These are phyloP conservation scores for Salvelinus alpinus DNA, from an alignment of 2,113 vertebrate species.

Conservation along the genomic window DNA sequence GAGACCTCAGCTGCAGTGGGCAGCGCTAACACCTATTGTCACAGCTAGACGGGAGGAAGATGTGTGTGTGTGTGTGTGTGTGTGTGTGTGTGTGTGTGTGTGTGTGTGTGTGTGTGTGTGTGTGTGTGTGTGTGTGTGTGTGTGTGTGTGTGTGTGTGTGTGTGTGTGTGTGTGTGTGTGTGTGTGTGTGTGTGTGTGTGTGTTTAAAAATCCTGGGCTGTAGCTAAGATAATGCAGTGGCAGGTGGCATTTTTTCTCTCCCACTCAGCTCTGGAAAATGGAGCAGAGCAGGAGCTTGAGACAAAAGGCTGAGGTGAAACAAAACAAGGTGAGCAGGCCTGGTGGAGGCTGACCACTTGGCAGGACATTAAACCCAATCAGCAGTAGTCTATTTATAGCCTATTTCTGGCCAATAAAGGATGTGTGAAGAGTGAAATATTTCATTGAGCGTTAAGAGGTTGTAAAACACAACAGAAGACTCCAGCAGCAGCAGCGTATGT, in stretches of 20 bases:
- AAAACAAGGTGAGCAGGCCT: neutral
- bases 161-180: slow-evolving; percentile 10
- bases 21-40: slow-evolving; percentile 1
- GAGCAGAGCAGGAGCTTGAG: neutral
- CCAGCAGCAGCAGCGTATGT: neutral
- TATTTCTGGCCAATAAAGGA: neutral
- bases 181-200: neutral
- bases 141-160: slow-evolving; percentile 3
- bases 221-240: neutral
- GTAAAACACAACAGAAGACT: neutral
- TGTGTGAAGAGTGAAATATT: neutral
- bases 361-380: neutral
- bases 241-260: neutral
- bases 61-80: slow-evolving; percentile 11
- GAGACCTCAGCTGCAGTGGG: neutral
- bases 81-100: neutral
- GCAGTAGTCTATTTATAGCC: neutral
- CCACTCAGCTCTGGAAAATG: neutral
- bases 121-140: neutral
- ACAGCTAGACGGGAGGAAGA: neutral
- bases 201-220: neutral
- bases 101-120: slow-evolving; percentile 11
- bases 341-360: neutral
- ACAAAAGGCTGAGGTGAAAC: neutral
- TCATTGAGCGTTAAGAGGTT: neutral